Base-by-base conservation (phyloP, 1,140 invertebrate genomes). In the Bombus waltoni region DNA sequence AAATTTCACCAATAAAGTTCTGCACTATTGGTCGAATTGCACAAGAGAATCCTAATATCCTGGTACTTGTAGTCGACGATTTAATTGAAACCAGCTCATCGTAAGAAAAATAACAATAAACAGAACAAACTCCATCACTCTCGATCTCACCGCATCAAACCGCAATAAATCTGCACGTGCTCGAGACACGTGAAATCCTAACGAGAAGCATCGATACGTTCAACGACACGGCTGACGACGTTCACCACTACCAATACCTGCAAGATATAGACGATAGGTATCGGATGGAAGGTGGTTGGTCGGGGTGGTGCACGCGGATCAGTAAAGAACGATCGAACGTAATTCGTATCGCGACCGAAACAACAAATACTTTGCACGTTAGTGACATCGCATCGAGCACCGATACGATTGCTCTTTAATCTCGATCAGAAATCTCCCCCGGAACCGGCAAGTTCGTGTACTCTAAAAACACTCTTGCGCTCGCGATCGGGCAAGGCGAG, bases 391-490 rank as follows among this genome's bases (percentile, higher is more conserved):
- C 44, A 73, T 74, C 47, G 40, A 35, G 71, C 44, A n/a, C 66
- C 81, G 85, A 86, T 89, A 80, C 70, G 80, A 89, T 87, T 87
- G 89, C 47, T 79, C 77, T 83, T 89, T 87, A 79, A 90, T 90
- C 89, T 85, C 88, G 86, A 88, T 90, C 82, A 79, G 86, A 83
- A 85, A 87, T 87, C 85, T 84, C 53, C 22, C 18, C 25, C 59
- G 44, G 15, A 32, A 73, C 77, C 25, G n/a, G 25, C 47, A 13
- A 79, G 40, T 59, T 70, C 66, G 86, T 73, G 62, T 83, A 79
- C 87, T 82, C 81, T 87, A 77, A 88, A 90, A 89, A 88, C 89
- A 59, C 75, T 88, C 62, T 86, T 90, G 44, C 83, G 83, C 81
- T 73, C 75, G 81, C 78, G 81, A 75, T 83, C 75, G 71, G 44